These are phyloP conservation scores for Molorchus minor DNA, from an alignment of 2,888 invertebrate species.

Conservation along the genomic window DNA sequence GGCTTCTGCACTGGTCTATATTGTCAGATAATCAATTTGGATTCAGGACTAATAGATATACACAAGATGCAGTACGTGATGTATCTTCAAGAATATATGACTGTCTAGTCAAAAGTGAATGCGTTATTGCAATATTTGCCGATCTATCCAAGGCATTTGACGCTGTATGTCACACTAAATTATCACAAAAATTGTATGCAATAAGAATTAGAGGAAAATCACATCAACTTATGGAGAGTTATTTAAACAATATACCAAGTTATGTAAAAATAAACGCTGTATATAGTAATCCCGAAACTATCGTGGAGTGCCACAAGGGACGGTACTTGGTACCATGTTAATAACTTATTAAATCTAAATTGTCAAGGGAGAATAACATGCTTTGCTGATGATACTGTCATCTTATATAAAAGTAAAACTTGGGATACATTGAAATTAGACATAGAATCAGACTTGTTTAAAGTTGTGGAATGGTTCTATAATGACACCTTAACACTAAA, in stretches of 20 bases:
- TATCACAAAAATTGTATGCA: not conserved
- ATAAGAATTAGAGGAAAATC: constrained; percentile 8
- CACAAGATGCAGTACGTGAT: constrained; percentile 6
- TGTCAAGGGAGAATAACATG: not conserved
- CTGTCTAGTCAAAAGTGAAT: constrained; percentile 8
- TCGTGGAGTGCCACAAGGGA: not conserved
- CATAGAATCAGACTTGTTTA: not conserved
- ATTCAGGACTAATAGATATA: not conserved
- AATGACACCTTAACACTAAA: constrained; percentile 12
- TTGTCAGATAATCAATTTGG: not conserved
- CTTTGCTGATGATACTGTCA: constrained; percentile 7
- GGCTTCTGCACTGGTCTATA: too few species aligned
- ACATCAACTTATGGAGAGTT: not conserved
- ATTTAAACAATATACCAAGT: not conserved
- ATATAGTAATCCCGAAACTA: not conserved
- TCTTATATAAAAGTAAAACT: not conserved
- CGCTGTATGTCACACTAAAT: constrained; percentile 4
- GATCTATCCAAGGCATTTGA: constrained; percentile 9
- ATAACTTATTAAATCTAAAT: not conserved
- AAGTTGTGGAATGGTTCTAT: not conserved
- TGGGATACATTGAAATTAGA: not conserved
- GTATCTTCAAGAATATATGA: not conserved
- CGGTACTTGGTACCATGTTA: not conserved
- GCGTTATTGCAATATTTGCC: constrained; percentile 2
- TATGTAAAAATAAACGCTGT: not conserved